Evolutionary conservation across 1,140 invertebrate species (phyloP).

Genomic region (Pseudomyrmex flavicornis): DNA sequence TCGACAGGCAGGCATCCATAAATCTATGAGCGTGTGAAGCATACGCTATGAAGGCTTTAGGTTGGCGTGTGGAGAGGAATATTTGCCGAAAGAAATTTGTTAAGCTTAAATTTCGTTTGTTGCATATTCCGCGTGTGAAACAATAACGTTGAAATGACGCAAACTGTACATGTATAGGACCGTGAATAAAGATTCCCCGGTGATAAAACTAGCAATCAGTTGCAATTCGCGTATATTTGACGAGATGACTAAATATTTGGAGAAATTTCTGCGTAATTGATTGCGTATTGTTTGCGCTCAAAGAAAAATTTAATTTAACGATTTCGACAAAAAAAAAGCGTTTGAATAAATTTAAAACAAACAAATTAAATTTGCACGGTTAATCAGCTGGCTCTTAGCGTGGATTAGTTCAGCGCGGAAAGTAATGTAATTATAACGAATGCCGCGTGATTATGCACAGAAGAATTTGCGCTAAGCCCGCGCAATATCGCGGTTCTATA

Average conservation of each 20-base stretch:
- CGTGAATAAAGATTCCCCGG: not conserved
- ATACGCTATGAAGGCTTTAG: constrained; percentile 7
- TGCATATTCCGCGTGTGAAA: not conserved
- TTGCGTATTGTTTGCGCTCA: not conserved
- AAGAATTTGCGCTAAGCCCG: constrained; percentile 2
- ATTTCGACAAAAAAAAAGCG: not conserved
- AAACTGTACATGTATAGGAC: too few species aligned
- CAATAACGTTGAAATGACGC: not conserved
- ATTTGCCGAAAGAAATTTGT: constrained; percentile 42
- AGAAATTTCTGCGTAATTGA: not conserved
- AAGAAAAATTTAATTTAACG: not conserved
- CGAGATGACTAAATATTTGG: not conserved
- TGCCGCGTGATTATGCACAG: constrained; percentile 13
- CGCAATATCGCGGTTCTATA: constrained; percentile 10
- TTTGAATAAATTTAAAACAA: not conserved
- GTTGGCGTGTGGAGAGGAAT: constrained; percentile 10
- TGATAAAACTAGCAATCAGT: not conserved
- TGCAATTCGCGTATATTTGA: not conserved
- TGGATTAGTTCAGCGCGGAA: constrained; percentile 18
- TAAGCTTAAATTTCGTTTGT: constrained; percentile 27
- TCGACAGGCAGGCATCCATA: constrained; percentile 35
- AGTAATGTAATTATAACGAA: constrained; percentile 17
- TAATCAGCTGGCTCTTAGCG: not conserved
- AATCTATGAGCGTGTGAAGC: constrained; percentile 36
- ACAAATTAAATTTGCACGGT: not conserved